These are phyloP conservation scores for Eueides isabella DNA, from an alignment of 1,140 invertebrate species.

Conservation along the genomic window DNA sequence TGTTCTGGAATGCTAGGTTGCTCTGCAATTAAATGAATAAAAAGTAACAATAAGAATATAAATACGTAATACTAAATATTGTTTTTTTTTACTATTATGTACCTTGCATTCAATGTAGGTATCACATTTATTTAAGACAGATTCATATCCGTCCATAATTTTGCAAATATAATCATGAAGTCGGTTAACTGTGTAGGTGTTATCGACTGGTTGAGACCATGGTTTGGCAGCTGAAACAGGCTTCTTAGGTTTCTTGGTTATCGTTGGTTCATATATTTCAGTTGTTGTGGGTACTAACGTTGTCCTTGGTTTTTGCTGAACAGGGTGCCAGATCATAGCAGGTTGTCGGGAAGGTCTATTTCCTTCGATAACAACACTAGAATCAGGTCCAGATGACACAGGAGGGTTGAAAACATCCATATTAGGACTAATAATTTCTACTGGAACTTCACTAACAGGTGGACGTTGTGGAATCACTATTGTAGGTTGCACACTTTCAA, in stretches of 20 bases:
- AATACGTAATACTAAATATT: neutral
- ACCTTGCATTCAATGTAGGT: conserved; percentile 61
- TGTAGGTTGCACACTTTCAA: neutral
- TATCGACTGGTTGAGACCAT: neutral
- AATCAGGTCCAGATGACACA: neutral
- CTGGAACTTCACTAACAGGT: neutral
- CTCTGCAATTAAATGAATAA: conserved; percentile 46
- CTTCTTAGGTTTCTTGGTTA: neutral
- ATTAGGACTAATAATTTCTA: neutral
- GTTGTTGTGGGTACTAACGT: conserved; percentile 10
- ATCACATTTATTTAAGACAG: conserved; percentile 52
- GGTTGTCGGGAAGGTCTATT: neutral
- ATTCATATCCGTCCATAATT: conserved; percentile 46
- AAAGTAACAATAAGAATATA: neutral
- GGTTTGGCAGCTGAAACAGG: neutral
- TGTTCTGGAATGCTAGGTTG: conserved; percentile 38
- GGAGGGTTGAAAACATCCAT: neutral
- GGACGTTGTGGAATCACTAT: neutral
- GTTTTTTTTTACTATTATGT: conserved; percentile 26
- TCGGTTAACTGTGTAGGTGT: neutral
- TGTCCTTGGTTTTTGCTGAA: neutral
- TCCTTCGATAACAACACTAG: neutral
- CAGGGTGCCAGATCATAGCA: neutral
- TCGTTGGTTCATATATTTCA: neutral
- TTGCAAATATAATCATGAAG: conserved; percentile 45